Evolutionary conservation across 1,140 invertebrate genomes (phyloP).

Genomic region (Notospermus geniculatus): DNA sequence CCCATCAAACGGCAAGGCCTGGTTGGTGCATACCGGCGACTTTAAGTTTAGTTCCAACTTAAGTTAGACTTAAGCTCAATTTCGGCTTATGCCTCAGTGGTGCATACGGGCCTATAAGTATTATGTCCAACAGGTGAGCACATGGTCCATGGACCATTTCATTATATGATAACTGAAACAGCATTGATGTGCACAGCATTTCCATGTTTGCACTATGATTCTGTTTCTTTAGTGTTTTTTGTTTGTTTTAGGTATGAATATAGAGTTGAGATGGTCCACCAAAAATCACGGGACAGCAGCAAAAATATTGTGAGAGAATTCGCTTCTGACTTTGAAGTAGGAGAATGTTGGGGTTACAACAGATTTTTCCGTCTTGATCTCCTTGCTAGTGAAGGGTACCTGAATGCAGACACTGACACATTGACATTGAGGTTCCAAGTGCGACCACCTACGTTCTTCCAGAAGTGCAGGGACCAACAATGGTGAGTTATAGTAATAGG

Average conservation of each 20-base stretch:
- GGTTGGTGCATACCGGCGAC: no score
- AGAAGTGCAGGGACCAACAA: slow-evolving; percentile 88
- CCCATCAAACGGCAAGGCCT: no score
- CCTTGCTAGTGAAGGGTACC: slow-evolving; percentile 84
- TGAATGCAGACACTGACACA: slow-evolving; percentile 55
- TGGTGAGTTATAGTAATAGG: slow-evolving; percentile 65
- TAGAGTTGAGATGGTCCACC: slow-evolving; percentile 92
- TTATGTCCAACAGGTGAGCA: no score
- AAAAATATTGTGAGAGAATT: slow-evolving; percentile 87
- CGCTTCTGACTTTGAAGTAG: slow-evolving; percentile 93
- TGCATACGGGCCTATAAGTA: no score
- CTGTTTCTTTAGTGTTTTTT: slow-evolving; percentile 13
- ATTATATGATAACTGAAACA: no score
- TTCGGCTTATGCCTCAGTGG: no score
- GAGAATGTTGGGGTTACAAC: slow-evolving; percentile 97
- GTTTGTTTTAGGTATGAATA: slow-evolving; percentile 78
- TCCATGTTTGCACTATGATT: no score
- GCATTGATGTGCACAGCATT: no score
- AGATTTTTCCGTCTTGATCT: slow-evolving; percentile 88
- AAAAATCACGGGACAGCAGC: slow-evolving; percentile 76
- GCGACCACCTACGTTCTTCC: slow-evolving; percentile 87
- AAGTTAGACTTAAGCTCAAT: no score
- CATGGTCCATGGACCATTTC: no score
- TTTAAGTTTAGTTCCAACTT: no score
- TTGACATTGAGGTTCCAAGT: slow-evolving; percentile 74